Evolutionary conservation across 2,113 vertebrate species (phyloP).

Genomic region (Psammodynastes pulverulentus): DNA sequence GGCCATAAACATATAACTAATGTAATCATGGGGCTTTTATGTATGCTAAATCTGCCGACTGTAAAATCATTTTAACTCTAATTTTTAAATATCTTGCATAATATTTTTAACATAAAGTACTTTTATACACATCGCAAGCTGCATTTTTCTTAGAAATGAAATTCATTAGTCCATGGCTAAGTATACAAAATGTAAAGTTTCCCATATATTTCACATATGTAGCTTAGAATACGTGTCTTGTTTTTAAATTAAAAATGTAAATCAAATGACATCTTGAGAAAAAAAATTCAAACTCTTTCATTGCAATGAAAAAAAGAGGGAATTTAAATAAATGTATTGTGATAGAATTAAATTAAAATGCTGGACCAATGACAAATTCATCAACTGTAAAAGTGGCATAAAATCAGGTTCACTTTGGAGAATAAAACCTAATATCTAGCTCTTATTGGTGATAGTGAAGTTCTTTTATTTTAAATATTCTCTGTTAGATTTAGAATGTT

Average conservation of each 20-base stretch:
- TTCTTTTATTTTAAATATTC: constrained; percentile 6
- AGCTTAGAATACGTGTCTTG: not conserved
- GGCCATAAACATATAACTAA: not conserved
- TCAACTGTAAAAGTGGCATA: constrained; percentile 20
- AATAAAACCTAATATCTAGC: constrained; percentile 12
- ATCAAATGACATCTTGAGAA: not conserved
- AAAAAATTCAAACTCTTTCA: not conserved
- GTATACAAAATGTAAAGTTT: not conserved
- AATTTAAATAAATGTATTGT: not conserved
- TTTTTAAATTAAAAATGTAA: not conserved
- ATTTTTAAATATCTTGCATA: constrained; percentile 18
- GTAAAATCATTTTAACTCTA: constrained; percentile 34
- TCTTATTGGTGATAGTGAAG: not conserved
- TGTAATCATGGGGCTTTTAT: constrained; percentile 20
- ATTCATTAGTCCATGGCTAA: not conserved
- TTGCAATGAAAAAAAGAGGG: not conserved
- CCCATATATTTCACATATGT: not conserved
- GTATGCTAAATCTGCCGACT: constrained; percentile 43
- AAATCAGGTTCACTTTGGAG: constrained; percentile 7
- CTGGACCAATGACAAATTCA: not conserved
- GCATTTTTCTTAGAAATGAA: not conserved
- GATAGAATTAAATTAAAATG: not conserved
- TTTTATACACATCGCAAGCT: not conserved
- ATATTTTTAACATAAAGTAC: not conserved
- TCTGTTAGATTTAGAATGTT: constrained; percentile 6